Evolutionary conservation across 2,888 invertebrate species (phyloP), one percentile per base, ranked within the genome.

Genomic region (Crioceris asparagi): DNA sequence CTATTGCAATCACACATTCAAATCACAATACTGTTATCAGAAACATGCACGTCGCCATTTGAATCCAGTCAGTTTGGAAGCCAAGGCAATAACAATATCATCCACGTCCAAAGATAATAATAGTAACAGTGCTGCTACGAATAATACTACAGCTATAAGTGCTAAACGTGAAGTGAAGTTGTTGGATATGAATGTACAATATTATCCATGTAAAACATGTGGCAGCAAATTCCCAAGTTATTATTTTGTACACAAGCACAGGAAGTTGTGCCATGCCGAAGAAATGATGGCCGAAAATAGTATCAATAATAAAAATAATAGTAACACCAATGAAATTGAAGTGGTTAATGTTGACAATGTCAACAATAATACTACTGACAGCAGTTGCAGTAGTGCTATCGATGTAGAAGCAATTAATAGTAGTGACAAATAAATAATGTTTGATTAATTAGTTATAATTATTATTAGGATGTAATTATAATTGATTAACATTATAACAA

Each of bases 131-230:
- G n/a, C n/a, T n/a, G n/a, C n/a, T n/a, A n/a, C n/a, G n/a, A n/a
- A n/a, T n/a, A n/a, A n/a, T n/a, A n/a, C n/a, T n/a, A n/a, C n/a
- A n/a, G n/a, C n/a, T n/a, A n/a, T n/a, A n/a, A n/a, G n/a, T n/a
- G 14, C 15, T 3, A 65, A 70, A 31, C 63, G 76, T 5, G 78
- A 79, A 51, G 79, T 79, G 2, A 69, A 75, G 35, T 68, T 78
- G 3, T 59, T 80, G 33, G 82, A 83, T 52, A 74, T 86, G 61
- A 80, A 88, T 54, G 76, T 90, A 1, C 90, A 90, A 61, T 91
- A 90, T 67, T 91, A 90, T 65, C 90, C 91, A 0, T 91, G 91
- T 65, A 91, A 90, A 65, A 87, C 84, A 1, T 91, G 91, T 63
- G 90, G 91, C 14, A 84, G 78, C 52, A 90, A 90, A 62, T 91